Base-by-base conservation (phyloP, 1,140 invertebrate genomes). In the Penaeus indicus region DNA sequence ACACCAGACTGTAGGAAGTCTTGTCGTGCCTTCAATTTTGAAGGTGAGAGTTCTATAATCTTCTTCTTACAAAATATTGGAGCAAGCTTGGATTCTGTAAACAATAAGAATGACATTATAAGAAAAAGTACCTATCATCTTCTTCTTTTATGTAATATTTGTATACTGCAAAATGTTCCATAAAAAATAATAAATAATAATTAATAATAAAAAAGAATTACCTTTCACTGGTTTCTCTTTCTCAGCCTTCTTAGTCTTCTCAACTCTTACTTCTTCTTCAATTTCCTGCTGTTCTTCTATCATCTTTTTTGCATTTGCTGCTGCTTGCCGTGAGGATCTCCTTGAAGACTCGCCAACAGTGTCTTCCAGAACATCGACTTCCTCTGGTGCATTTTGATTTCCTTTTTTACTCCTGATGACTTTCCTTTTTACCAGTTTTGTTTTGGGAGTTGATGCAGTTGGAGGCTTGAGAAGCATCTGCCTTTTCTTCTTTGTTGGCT, bases 11-110 rank as follows among this genome's bases (percentile, higher is more conserved):
- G 72, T 25, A 88, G 69, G 72, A 88, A 88, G 38, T 88, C 81
- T 60, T 84, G 86, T n/a, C 86, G 86, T 42, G 86, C 86, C 32
- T 88, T 88, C 7, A 88, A 62, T 63, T 84, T 88, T 27, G 81
- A 42, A 42, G 86, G 86, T 22, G 86, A 88, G 42, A 88, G 25
- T 25, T 67, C 19, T 42, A 87, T 62, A n/a, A 79, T 75, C 61
- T 84, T 88, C 22, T 60, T 84, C 25, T 84, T 88, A 54, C 81
- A 88, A n/a, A 88, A 88, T 78, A 88, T 88, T 25, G 86, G 86
- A 22, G 86, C 86, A 16, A 88, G 38, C 25, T 88, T 88, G 25
- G 42, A n/a, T 54, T 47, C 86, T 88, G 86, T 1, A 27, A 84
- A n/a, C 62, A 32, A 27, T 25, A 21, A 62, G 19, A 22, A 25